Base-by-base conservation (phyloP, 2,113 vertebrate genomes). In the Sebastes fasciatus region DNA sequence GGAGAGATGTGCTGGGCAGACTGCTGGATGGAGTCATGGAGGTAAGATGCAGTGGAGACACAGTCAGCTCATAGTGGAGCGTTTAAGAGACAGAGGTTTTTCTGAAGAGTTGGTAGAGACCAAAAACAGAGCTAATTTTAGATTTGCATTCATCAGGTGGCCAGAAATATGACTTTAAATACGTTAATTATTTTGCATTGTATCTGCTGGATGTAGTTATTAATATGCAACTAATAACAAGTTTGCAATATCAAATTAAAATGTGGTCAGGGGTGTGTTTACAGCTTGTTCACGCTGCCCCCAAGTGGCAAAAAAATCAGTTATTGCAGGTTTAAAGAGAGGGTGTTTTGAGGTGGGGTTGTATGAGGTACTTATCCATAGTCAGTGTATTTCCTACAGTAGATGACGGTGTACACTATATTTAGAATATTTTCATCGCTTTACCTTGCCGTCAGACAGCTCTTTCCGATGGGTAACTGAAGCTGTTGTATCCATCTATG, bases 11-110 rank as follows among this genome's bases (percentile, higher is more conserved):
- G 52, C 77, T 99, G 76, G 96, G 97, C 48, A 93, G 96, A 6
- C 94, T 99, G 74, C 87, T 99, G 60, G 98, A 99, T 4, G 97
- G 98, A 23, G 96, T 98, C 67, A 95, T 96, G 40, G 98, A 99
- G 97, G 98, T 99, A 66, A 93, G 81, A 26, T 4, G 23, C 14
- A 16, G 21, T 5, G 6, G 10, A 55, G 6, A 16, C 14, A 63
- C 55, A 42, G 49, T 40, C 42, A 5, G 34, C 34, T 34, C 34
- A 34, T 34, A 34, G 34, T 34, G 34, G 34, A 34, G 34, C 34
- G 34, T 34, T 34, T 34, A 34, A 34, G 34, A 34, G 34, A 34
- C 34, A 34, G 34, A 34, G 34, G 34, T 34, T 34, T 34, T 34
- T 34, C 34, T 34, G 34, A 34, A 34, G 34, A 34, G 34, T 34